These are phyloP conservation scores for Mormyrus hasselquistii DNA, from an alignment of 2,797 vertebrate species.

Conservation along the genomic window DNA sequence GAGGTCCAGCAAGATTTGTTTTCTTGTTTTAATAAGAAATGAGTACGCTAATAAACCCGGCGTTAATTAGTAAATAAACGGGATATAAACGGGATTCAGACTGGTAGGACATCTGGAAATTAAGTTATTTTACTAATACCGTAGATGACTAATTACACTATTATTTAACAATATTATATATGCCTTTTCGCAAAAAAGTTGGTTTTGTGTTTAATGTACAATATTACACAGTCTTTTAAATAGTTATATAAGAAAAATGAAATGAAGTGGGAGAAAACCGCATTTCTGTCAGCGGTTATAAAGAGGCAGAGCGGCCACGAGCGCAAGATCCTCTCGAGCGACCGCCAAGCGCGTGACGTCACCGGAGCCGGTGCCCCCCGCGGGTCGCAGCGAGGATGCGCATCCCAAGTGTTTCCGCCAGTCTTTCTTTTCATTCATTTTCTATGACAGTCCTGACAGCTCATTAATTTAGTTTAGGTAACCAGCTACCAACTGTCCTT, in stretches of 20 bases:
- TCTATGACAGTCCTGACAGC: neutral
- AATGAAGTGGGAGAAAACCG: neutral
- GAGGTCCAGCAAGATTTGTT: neutral
- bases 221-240: neutral
- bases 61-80: neutral
- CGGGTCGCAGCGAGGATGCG: neutral
- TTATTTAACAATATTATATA: neutral
- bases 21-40: neutral
- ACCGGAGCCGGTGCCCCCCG: neutral
- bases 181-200: conserved; percentile 13
- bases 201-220: neutral
- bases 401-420: neutral
- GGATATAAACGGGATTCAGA: neutral
- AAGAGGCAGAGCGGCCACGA: neutral
- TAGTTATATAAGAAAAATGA: neutral
- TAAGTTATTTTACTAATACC: neutral
- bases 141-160: neutral
- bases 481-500: neutral
- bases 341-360: neutral
- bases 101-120: neutral
- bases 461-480: neutral
- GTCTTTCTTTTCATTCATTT: neutral
- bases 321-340: neutral
- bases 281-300: neutral
- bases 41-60: neutral